Evolutionary conservation across 2,113 vertebrate genomes (phyloP), one percentile per base, ranked within the genome.

Genomic region (Phrynosoma blainvillii): DNA sequence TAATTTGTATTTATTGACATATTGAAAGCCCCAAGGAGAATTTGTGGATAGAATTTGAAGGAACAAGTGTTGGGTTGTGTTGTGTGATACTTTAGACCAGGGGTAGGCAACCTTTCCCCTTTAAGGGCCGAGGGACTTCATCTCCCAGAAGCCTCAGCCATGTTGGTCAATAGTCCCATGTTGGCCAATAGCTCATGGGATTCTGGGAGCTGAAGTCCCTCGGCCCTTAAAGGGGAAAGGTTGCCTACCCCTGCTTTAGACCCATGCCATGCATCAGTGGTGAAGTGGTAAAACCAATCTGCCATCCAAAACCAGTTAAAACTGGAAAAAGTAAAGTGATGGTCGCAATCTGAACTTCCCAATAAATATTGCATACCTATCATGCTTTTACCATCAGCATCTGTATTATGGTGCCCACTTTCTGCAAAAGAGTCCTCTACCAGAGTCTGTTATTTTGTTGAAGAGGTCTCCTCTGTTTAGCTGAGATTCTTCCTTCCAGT

Each of bases 21-120:
- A 42, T 5, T 68, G 36, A 68, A 11, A 13, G 36, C 12, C 13
- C 62, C 11, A 59, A 68, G 59, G 42, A 27, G 80, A 16, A 11
- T 42, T 23, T 30, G 2, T 42, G 27, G 40, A 42, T 62, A 25
- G 21, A 68, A 9, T 13, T 13, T 68, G 36, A 68, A 62, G 30
- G 80, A 59, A 65, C 59, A 18, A 16, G 59, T 62, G 1, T 62
- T 62, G 21, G 40, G 4, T 27, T 62, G 21, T 65, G 4, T 27
- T 82, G 80, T 82, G 80, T 30, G 47, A 74, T 47, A 70, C 56
- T 84, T 56, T 56, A 74, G n/a, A 84, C n/a, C 18, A n/a, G n/a
- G n/a, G n/a, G n/a, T n/a, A n/a, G n/a, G n/a, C n/a, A n/a, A n/a
- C n/a, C n/a, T n/a, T n/a, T n/a, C n/a, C n/a, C n/a, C n/a, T n/a